Percentiles rank a stretch among this genome's conserved stretches.
Conservation (phyloP, 2,797 vertebrate species). For the Mus minutoides region DNA sequence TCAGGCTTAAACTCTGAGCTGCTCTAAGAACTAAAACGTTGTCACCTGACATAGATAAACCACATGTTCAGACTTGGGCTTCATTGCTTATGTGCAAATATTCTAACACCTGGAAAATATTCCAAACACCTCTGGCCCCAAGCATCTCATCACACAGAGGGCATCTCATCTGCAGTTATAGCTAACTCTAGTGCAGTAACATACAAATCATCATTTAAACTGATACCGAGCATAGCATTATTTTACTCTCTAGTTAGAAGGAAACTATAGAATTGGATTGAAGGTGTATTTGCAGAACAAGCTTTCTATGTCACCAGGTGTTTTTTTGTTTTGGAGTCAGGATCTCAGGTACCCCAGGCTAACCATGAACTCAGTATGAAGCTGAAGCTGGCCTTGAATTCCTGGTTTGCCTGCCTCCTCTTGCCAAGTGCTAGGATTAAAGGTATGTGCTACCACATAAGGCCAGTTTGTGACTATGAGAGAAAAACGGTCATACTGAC, state of each 20-base stretch:
- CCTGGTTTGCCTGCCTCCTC: neutral
- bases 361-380: neutral
- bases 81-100: neutral
- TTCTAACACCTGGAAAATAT: neutral
- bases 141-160: neutral
- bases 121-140: neutral
- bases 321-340: neutral
- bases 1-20: neutral
- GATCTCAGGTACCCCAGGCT: neutral
- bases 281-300: neutral
- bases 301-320: neutral
- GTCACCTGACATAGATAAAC: neutral
- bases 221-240: accelerated
- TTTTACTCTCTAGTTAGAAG: neutral
- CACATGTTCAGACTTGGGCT: neutral
- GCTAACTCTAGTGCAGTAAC: neutral
- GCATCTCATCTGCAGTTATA: neutral
- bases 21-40: neutral
- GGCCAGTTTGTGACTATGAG: neutral
- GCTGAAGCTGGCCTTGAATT: neutral
- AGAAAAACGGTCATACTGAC: neutral
- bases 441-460: neutral
- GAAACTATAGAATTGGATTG: neutral
- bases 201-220: neutral
- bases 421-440: neutral